Conservation (phyloP, 2,113 vertebrate genomes). For the Otocyon megalotis region DNA sequence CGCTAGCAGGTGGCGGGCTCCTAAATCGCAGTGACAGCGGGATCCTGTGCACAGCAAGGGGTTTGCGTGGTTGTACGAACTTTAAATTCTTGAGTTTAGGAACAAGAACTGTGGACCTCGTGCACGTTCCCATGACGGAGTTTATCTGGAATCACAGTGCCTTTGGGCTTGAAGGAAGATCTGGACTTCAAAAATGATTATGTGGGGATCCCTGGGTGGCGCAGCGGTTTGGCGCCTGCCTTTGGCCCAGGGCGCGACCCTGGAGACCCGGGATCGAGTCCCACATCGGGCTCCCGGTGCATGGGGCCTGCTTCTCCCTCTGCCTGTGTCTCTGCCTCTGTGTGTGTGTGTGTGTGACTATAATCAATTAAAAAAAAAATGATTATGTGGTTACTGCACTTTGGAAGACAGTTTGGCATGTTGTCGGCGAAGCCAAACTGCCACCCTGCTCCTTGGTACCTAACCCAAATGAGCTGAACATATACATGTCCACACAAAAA, state of each 20-base stretch:
- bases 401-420: neutral
- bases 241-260: no score
- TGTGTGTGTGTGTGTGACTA: no score
- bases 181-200: neutral
- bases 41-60: neutral
- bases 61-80: neutral
- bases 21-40: neutral
- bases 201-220: no score
- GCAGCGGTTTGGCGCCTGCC: no score
- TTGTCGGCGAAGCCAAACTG: neutral
- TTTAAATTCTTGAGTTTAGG: neutral
- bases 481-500: neutral
- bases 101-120: fast-evolving
- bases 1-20: fast-evolving
- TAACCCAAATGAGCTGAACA: neutral
- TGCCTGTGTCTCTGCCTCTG: no score
- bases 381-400: neutral
- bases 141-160: neutral
- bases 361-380: no score
- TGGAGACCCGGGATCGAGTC: no score
- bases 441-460: neutral
- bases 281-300: no score
- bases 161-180: neutral
- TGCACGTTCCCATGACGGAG: neutral
- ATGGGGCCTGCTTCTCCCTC: no score